Evolutionary conservation across 2,113 vertebrate species (phyloP).

Genomic region (Prionailurus bengalensis): DNA sequence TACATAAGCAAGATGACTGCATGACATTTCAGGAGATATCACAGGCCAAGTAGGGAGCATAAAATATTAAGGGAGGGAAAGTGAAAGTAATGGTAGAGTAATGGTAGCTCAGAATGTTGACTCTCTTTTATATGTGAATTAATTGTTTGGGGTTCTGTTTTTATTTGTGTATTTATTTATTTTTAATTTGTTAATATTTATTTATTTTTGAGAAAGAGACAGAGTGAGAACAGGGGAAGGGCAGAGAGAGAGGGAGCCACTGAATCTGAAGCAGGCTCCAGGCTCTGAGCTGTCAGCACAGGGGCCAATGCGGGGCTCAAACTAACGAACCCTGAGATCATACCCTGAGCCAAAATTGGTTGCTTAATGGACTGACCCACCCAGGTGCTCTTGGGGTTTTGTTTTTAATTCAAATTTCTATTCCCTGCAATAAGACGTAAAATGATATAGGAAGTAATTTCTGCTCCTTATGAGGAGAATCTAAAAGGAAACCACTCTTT

Average conservation of each 20-base stretch:
- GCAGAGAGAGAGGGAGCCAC: no score
- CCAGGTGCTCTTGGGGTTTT: no score
- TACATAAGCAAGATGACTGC: background rate
- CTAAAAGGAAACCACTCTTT: background rate
- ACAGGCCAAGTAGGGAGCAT: background rate
- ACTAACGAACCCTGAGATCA: no score
- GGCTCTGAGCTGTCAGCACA: no score
- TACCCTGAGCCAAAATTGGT: no score
- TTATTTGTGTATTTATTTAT: background rate
- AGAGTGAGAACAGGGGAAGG: no score
- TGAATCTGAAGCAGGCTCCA: no score
- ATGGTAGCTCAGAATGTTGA: background rate
- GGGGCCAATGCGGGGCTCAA: no score
- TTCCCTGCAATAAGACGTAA: background rate
- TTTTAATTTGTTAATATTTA: no score
- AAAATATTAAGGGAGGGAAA: background rate
- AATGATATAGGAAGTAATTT: background rate
- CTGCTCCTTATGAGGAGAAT: background rate
- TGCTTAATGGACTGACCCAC: no score
- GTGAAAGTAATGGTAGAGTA: constrained; percentile 17
- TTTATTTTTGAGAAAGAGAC: no score
- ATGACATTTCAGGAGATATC: background rate
- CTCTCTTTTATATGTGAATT: background rate
- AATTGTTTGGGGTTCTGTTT: background rate
- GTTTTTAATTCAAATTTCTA: background rate